A percentile compares a stretch with the other conserved stretches of the same genome.
phyloP scores from a whole-genome alignment of 2,113 vertebrate species.

The Callocephalon fimbriatum region DNA sequence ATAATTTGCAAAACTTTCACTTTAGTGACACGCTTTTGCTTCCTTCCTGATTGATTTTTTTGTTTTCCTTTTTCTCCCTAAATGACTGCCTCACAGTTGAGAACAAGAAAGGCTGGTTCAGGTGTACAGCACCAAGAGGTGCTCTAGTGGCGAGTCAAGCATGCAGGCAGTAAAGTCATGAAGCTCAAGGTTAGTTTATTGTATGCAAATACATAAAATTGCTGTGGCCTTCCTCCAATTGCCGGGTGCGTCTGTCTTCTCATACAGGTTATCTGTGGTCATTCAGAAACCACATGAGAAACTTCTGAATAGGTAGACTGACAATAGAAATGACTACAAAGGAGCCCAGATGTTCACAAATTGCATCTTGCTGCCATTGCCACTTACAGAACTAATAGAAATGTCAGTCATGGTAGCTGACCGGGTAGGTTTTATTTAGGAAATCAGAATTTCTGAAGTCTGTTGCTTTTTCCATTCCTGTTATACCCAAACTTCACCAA shows the following conservation, averaged over 20 bases:
- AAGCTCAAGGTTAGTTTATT: not conserved
- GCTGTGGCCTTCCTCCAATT: not conserved
- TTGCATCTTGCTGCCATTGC: not conserved
- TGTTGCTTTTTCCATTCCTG: not conserved
- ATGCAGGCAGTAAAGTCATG: not conserved
- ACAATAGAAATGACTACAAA: not conserved
- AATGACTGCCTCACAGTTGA: not conserved
- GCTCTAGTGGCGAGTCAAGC: not conserved
- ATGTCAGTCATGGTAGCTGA: not conserved
- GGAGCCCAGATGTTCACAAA: conserved; percentile 9
- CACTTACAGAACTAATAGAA: not conserved
- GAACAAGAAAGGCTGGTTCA: not conserved
- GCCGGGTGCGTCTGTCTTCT: not conserved
- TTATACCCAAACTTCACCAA: not conserved
- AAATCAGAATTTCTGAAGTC: not conserved
- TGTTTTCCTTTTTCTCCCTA: not conserved
- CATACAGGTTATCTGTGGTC: not conserved
- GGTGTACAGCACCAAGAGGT: not conserved
- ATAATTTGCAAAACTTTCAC: not conserved
- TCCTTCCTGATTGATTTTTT: not conserved
- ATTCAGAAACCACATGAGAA: not conserved
- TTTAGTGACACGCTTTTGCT: not conserved
- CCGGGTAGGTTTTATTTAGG: not conserved
- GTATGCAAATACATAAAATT: not conserved
- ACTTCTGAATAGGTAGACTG: not conserved